Base-by-base conservation (phyloP, 1,140 invertebrate species). In the Himalopsyche phryganea region DNA sequence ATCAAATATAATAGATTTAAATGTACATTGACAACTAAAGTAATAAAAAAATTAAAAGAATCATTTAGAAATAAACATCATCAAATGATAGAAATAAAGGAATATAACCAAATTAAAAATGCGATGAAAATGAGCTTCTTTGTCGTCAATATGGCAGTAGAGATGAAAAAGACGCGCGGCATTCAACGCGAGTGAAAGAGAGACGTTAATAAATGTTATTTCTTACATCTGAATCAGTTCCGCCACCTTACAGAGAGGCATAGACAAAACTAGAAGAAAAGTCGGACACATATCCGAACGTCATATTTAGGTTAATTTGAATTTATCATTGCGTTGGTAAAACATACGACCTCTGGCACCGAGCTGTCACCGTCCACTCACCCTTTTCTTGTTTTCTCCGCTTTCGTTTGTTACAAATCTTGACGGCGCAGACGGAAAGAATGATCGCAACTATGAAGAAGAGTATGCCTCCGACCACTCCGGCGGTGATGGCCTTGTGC, bases 381-480 rank as follows among this genome's bases (percentile, higher is more conserved):
- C 93, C 92, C 91, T 95, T 96, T 81, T 96, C 92, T 78, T 95
- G 92, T 87, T 94, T 95, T 82, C 92, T 87, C 76, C 92, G 84
- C 78, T 95, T 96, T 70, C 92, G 81, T 78, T 96, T 94, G 83
- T 96, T 96, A 84, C 93, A 96, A 74, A 95, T 94, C 84, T 96
- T 96, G 67, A 97, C 93, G 65, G 92, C 91, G 82, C 93, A 96
- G 68, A 96, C 90, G 59, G 92, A 94, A 67, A 96, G 83, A 71
- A 96, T 96, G 74, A 96, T 95, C 71, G 93, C 92, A 67, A 95
- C 92, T 69, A 96, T 92, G 84, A 96, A 96, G 81, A 96, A 96
- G 66, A 96, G 82, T 68, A 97, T 91, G 61, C 93, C 93, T 65
- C 93, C 94, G 49, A 96, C 92, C 59, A 96, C 89, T 38, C 92